Conservation (phyloP, 2,113 vertebrate species). For the Rhea pennata region DNA sequence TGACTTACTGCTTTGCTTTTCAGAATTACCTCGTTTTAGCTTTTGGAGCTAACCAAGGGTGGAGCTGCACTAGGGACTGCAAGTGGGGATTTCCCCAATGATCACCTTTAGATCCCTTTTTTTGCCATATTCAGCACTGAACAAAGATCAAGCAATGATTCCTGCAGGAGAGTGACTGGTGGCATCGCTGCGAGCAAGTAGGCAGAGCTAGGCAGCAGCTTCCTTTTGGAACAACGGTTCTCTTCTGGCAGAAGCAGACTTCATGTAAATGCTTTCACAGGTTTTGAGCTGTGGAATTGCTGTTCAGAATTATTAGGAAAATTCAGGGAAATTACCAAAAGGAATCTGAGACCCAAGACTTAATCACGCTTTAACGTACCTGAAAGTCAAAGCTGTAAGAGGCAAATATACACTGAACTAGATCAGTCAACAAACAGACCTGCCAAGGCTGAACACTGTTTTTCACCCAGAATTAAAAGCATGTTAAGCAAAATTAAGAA, state of each 20-base stretch:
- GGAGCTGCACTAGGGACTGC: not conserved
- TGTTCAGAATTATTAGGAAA: not conserved
- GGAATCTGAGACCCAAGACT: not conserved
- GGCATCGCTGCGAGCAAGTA: not conserved
- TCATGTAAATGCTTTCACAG: not conserved
- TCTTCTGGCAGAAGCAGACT: not conserved
- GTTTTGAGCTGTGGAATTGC: not conserved
- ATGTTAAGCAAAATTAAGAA: not conserved
- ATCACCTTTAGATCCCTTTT: not conserved
- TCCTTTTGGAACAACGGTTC: not conserved
- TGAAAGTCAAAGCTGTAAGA: slow-evolving; percentile 14
- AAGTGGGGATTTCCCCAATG: not conserved
- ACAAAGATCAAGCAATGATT: not conserved
- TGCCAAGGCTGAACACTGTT: not conserved
- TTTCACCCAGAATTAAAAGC: not conserved
- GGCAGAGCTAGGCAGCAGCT: not conserved
- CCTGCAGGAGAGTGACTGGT: not conserved
- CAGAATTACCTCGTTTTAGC: not conserved
- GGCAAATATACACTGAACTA: not conserved
- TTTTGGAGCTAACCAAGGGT: not conserved
- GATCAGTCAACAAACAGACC: not conserved
- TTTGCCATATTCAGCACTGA: not conserved
- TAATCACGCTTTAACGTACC: not conserved
- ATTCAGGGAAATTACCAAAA: not conserved
- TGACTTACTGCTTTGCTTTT: not conserved